phyloP scores from a whole-genome alignment of 2,888 invertebrate species.

The Campoplex nolae region DNA sequence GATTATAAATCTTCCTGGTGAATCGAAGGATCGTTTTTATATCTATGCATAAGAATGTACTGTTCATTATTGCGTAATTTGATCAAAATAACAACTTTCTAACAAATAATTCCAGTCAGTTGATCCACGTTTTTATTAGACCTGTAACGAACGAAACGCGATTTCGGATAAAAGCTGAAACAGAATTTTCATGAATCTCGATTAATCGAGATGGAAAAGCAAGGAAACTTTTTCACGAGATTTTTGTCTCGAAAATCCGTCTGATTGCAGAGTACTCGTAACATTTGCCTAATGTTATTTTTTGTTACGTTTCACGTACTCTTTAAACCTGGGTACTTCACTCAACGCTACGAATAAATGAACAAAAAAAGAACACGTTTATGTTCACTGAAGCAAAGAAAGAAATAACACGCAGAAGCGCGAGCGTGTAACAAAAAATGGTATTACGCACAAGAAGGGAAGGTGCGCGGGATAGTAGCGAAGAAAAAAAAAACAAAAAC shows the following conservation, averaged over 20 bases:
- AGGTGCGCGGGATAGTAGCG: conserved; percentile 2
- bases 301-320: background rate
- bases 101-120: conserved; percentile 18
- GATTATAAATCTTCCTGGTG: conserved; percentile 47
- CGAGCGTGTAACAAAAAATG: background rate
- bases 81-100: conserved; percentile 48
- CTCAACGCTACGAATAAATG: background rate
- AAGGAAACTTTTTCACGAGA: background rate
- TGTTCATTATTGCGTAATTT: conserved; percentile 47
- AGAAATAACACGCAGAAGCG: background rate
- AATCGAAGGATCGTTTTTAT: background rate
- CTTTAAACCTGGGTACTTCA: background rate
- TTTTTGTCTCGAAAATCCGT: background rate
- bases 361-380: background rate
- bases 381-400: background rate
- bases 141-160: background rate
- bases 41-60: conserved; percentile 19
- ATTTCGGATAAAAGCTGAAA: no score
- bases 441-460: background rate
- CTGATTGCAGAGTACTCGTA: background rate
- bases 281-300: background rate
- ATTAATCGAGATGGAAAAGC: background rate
- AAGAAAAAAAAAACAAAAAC: conserved; percentile 37
- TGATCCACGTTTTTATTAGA: background rate
- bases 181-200: background rate